Conservation (phyloP, 2,888 invertebrate genomes). For the Drosophila cracens region DNA sequence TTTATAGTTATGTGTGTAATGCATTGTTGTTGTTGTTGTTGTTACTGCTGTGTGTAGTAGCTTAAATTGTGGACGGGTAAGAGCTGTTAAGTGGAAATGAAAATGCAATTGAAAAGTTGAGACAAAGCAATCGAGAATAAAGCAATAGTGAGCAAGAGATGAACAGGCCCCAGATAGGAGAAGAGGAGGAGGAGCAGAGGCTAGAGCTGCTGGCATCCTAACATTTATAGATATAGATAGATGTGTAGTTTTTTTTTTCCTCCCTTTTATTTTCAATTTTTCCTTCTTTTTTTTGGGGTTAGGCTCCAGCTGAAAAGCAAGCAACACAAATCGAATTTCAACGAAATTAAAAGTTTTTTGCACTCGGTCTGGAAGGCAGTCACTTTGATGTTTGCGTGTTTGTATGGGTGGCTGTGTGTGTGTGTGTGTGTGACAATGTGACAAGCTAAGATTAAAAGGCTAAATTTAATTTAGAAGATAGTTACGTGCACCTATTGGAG, state of each 20-base stretch:
- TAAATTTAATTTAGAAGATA: conserved; percentile 49
- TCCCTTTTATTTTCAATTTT: background rate
- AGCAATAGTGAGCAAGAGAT: conserved; percentile 25
- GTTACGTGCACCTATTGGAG: conserved; percentile 9
- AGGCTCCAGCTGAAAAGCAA: conserved; percentile 44
- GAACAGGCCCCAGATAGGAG: background rate
- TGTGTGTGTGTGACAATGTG: conserved; percentile 6
- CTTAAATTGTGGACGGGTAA: conserved; percentile 50
- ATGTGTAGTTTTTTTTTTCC: conserved; percentile 5
- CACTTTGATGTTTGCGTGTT: background rate
- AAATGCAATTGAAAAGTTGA: conserved; percentile 61
- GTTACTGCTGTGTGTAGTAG: conserved; percentile 14
- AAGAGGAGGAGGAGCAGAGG: background rate
- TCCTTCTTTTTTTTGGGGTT: background rate
- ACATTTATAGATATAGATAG: conserved; percentile 7
- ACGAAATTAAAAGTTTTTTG: conserved; percentile 45
- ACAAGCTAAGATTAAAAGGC: conserved; percentile 38
- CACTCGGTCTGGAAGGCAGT: conserved; percentile 12
- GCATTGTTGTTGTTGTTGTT: conserved; percentile 22
- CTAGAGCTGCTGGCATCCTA: background rate
- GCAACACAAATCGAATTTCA: conserved; percentile 56
- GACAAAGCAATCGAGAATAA: conserved; percentile 56
- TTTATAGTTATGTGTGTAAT: conserved; percentile 66
- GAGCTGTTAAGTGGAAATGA: conserved; percentile 46
- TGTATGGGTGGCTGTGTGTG: background rate